Conservation (phyloP, 2,797 vertebrate species). For the Triplophysa bombifrons region DNA sequence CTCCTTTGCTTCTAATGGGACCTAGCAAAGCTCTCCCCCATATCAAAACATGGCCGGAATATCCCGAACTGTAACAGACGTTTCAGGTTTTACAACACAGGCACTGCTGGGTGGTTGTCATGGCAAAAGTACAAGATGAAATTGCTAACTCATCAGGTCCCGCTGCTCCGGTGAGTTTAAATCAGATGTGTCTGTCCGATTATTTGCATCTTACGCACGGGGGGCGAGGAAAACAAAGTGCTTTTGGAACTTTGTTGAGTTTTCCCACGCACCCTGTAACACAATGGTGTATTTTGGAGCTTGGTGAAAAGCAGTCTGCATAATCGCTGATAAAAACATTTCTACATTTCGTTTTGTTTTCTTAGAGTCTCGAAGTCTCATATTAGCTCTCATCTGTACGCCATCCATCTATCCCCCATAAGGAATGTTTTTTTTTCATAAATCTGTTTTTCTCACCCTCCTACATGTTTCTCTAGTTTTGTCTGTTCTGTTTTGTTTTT, state of each 20-base stretch:
- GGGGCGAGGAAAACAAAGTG: constrained; percentile 59
- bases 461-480: constrained; percentile 11
- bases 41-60: constrained; percentile 1
- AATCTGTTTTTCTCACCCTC: constrained; percentile 14
- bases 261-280: constrained; percentile 77
- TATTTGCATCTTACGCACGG: constrained; percentile 12
- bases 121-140: constrained; percentile 2
- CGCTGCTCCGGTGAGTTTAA: background rate
- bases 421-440: constrained; percentile 30
- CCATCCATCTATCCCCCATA: constrained; percentile 45
- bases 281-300: constrained; percentile 78
- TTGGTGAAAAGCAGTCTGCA: constrained; percentile 65
- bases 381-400: constrained; percentile 56
- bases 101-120: constrained; percentile 26
- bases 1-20: constrained; percentile 34
- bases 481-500: constrained; percentile 5
- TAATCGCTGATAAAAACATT: constrained; percentile 76
- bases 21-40: constrained; percentile 12
- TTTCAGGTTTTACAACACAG: constrained; percentile 25
- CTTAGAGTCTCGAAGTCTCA: constrained; percentile 69
- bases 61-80: constrained; percentile 34
- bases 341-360: constrained; percentile 75
- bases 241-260: constrained; percentile 56
- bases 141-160: constrained; percentile 10
- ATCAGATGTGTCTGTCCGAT: background rate